A percentile compares a stretch with the other conserved stretches of the same genome.
Evolutionary conservation across 2,113 vertebrate genomes (phyloP).

Genomic region (Zosterops pallidus): DNA sequence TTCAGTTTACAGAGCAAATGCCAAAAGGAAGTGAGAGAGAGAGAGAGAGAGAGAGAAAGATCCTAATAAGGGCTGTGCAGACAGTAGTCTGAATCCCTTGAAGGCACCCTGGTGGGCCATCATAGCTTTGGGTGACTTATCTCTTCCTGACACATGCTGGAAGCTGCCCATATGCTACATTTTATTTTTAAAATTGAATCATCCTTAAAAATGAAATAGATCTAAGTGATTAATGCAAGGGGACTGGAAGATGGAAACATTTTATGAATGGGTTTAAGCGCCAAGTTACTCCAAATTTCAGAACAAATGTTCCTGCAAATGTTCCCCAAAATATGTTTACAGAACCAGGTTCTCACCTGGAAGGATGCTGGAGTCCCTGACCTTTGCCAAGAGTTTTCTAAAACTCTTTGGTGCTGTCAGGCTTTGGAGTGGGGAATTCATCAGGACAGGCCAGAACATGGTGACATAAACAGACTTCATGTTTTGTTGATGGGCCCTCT

Average conservation of each 20-base stretch:
- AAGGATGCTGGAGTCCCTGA: not conserved
- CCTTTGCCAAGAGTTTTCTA: not conserved
- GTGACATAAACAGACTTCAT: not conserved
- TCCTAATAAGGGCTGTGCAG: slow-evolving; percentile 39
- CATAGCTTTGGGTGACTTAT: slow-evolving; percentile 51
- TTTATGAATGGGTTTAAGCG: not conserved
- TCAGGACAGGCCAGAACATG: not conserved
- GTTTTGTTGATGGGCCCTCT: not conserved
- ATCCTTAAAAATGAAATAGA: not conserved
- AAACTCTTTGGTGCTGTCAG: not conserved
- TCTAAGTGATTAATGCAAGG: not conserved
- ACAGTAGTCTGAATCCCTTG: not conserved
- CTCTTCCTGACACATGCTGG: slow-evolving; percentile 61
- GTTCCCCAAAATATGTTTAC: not conserved
- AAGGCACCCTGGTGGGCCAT: slow-evolving; percentile 56
- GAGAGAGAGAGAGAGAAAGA: not conserved
- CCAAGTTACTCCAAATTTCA: not conserved
- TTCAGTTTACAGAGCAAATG: slow-evolving; percentile 18
- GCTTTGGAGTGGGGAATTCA: not conserved
- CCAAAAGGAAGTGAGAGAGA: slow-evolving; percentile 53
- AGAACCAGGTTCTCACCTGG: not conserved
- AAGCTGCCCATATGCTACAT: not conserved
- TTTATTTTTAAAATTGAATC: slow-evolving; percentile 57
- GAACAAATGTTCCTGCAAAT: not conserved
- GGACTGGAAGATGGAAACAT: not conserved